phyloP scores from a whole-genome alignment of 2,888 invertebrate species.

The Argyra leucocephala region DNA sequence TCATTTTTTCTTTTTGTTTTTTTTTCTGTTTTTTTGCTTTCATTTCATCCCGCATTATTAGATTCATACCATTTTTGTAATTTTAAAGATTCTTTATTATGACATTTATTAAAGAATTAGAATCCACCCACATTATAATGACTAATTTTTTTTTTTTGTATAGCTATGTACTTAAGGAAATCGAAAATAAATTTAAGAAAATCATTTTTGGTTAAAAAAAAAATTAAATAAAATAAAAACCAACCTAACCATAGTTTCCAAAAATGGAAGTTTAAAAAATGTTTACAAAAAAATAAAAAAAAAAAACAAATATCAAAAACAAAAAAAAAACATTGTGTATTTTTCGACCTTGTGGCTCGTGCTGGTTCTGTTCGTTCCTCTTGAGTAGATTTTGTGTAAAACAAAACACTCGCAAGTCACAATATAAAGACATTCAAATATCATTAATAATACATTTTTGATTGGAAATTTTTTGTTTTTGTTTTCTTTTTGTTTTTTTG shows the following conservation, averaged over 20 bases:
- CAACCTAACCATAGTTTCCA: neutral
- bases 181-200: neutral
- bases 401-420: too few species aligned
- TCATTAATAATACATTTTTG: neutral
- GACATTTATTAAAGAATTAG: neutral
- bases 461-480: neutral
- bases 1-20: too few species aligned
- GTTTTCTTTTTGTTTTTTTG: neutral
- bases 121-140: neutral
- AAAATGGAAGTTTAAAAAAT: too few species aligned
- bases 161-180: neutral
- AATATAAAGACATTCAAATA: too few species aligned
- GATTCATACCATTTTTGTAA: neutral
- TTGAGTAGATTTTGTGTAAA: too few species aligned
- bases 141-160: neutral
- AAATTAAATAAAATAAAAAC: neutral
- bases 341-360: slow-evolving; percentile 2
- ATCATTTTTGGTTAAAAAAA: neutral
- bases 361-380: neutral
- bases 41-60: neutral
- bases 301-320: neutral
- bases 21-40: too few species aligned
- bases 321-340: neutral
- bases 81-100: neutral
- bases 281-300: too few species aligned